Evolutionary conservation across 2,888 invertebrate species (phyloP).

Genomic region (Oscheius myriophilus): DNA sequence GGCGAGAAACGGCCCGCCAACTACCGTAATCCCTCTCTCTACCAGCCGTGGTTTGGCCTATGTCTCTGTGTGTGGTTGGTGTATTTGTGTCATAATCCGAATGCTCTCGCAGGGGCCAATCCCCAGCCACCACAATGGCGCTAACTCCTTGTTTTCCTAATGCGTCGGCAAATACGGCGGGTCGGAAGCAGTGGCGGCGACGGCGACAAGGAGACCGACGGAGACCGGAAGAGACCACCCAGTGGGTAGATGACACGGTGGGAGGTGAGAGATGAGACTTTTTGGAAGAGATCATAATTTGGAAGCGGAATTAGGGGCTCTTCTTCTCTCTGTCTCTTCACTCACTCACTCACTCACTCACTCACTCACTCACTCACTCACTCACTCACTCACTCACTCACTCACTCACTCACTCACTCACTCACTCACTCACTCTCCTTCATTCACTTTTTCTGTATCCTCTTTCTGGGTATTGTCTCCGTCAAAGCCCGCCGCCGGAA

Average conservation of each 20-base stretch:
- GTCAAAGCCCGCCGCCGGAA: no score
- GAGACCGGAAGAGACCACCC: slow-evolving; percentile 19
- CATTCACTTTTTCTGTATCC: no score
- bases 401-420: no score
- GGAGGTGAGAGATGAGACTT: not conserved
- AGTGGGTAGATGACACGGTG: not conserved
- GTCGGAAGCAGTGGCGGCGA: slow-evolving; percentile 34
- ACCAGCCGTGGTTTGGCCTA: no score
- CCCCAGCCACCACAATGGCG: slow-evolving; percentile 12
- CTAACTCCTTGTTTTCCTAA: slow-evolving; percentile 34
- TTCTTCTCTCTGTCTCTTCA: no score
- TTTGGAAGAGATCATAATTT: no score
- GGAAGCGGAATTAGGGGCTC: no score
- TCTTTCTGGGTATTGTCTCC: no score
- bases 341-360: no score
- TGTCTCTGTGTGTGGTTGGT: not conserved
- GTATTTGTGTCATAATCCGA: slow-evolving; percentile 29
- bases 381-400: no score
- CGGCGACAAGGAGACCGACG: slow-evolving; percentile 7
- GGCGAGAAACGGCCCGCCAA: not conserved
- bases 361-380: no score
- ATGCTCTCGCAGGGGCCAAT: slow-evolving; percentile 2
- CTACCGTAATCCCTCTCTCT: slow-evolving; percentile 10
- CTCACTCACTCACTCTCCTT: no score
- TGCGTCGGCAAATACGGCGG: slow-evolving; percentile 26